Evolutionary conservation across 2,113 vertebrate species (phyloP).

Genomic region (Aythya baeri): DNA sequence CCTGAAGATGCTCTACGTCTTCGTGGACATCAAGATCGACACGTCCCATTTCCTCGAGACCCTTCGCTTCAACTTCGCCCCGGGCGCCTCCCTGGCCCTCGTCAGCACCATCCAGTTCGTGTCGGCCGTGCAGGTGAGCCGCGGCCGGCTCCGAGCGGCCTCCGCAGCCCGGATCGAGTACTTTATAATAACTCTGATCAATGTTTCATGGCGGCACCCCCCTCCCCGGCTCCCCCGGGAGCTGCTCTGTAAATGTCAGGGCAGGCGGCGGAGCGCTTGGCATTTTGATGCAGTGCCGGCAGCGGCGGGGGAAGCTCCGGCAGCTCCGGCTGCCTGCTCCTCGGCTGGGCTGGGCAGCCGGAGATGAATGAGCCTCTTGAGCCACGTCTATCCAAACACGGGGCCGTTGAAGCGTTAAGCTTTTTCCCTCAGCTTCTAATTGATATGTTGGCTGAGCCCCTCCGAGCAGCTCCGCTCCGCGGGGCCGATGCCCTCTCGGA

Average conservation of each 20-base stretch:
- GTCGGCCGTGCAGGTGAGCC: conserved; percentile 89
- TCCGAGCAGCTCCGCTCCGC: not conserved
- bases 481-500: not conserved
- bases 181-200: conserved; percentile 65
- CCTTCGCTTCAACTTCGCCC: conserved; percentile 88
- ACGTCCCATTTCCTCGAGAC: conserved; percentile 92
- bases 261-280: conserved; percentile 51
- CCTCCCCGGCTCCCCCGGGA: conserved; percentile 33
- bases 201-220: conserved; percentile 61
- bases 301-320: conserved; percentile 29
- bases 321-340: conserved; percentile 57
- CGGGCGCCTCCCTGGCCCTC: conserved; percentile 83
- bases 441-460: conserved; percentile 38
- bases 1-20: conserved; percentile 95
- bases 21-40: conserved; percentile 97
- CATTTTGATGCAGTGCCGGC: conserved; percentile 50
- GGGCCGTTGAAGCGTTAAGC: conserved; percentile 31
- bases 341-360: conserved; percentile 24
- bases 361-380: conserved; percentile 66
- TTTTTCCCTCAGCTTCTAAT: conserved; percentile 49
- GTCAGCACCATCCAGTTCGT: conserved; percentile 99
- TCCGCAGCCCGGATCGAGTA: conserved; percentile 47
- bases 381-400: conserved; percentile 53
- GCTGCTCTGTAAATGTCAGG: conserved; percentile 71
- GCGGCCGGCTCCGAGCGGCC: accelerated